Evolutionary conservation across 2,797 vertebrate species (phyloP), one percentile per base, ranked within the genome.

Genomic region (Liparis tanakae): DNA sequence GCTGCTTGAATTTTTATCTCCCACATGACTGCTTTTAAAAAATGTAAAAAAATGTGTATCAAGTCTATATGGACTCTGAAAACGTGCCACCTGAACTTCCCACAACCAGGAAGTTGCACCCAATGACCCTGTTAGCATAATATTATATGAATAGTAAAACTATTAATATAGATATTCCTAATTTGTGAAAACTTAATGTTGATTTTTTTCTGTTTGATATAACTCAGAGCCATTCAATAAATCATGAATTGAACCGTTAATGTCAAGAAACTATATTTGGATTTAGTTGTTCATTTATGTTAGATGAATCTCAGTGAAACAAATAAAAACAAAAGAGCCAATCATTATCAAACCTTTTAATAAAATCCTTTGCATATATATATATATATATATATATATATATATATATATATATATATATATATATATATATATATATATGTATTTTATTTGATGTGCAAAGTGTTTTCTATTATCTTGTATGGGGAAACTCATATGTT

Each of bases 391-490:
- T n/a, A n/a, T n/a, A n/a, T n/a, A n/a, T n/a, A n/a, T n/a, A n/a
- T n/a, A n/a, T n/a, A n/a, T n/a, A n/a, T n/a, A n/a, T n/a, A n/a
- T n/a, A n/a, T n/a, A n/a, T n/a, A n/a, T n/a, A n/a, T n/a, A n/a
- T n/a, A n/a, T n/a, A n/a, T n/a, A n/a, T n/a, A n/a, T n/a, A n/a
- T n/a, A n/a, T n/a, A n/a, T n/a, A n/a, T n/a, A n/a, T n/a, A n/a
- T n/a, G n/a, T n/a, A n/a, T n/a, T n/a, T n/a, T n/a, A n/a, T 39
- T 74, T 57, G 20, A 54, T 9, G 14, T 58, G n/a, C 22, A 62
- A 3, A 14, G 9, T 1, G 22, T 66, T 17, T 25, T 30, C 33
- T 15, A 34, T 48, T 48, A 0, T 18, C 17, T 30, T 51, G 1
- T 43, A 10, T 20, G 6, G 14, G 13, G 17, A 12, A 39, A 3